Evolutionary conservation across 2,113 vertebrate genomes (phyloP).

Genomic region (Austrofundulus limnaeus): DNA sequence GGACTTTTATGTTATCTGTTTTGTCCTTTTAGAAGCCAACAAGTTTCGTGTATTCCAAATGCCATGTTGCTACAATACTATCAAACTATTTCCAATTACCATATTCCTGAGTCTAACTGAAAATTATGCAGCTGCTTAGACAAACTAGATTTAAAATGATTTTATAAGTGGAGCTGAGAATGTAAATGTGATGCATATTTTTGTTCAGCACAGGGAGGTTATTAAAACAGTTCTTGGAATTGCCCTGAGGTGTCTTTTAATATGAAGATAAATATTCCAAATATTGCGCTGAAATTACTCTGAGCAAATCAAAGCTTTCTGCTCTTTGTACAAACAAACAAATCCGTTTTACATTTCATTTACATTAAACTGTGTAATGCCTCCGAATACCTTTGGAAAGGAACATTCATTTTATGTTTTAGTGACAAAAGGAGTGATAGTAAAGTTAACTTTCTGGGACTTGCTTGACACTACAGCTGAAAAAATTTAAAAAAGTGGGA

Average conservation of each 20-base stretch:
- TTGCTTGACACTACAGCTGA: constrained; percentile 12
- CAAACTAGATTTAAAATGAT: background rate
- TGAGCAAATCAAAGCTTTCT: constrained; percentile 9
- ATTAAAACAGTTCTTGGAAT: constrained; percentile 29
- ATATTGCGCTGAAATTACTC: constrained; percentile 11
- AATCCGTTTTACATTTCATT: constrained; percentile 28
- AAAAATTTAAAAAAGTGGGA: background rate
- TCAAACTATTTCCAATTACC: background rate
- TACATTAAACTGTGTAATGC: constrained; percentile 23
- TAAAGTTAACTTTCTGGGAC: background rate
- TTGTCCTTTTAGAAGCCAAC: too few relatives aligned
- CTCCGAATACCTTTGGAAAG: background rate
- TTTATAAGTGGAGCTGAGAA: background rate
- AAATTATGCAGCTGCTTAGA: constrained; percentile 1
- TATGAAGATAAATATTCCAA: background rate
- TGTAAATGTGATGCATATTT: constrained; percentile 12
- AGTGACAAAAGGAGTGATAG: background rate
- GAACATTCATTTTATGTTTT: background rate
- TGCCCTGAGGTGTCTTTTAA: constrained; percentile 14
- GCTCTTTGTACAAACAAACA: background rate
- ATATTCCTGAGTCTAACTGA: background rate
- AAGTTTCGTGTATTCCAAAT: background rate
- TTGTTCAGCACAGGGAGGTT: background rate
- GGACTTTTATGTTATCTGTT: too few relatives aligned
- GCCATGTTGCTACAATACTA: background rate